Evolutionary conservation across 1,140 invertebrate species (phyloP), one percentile per base, ranked within the genome.

Genomic region (Ceratina australensis): DNA sequence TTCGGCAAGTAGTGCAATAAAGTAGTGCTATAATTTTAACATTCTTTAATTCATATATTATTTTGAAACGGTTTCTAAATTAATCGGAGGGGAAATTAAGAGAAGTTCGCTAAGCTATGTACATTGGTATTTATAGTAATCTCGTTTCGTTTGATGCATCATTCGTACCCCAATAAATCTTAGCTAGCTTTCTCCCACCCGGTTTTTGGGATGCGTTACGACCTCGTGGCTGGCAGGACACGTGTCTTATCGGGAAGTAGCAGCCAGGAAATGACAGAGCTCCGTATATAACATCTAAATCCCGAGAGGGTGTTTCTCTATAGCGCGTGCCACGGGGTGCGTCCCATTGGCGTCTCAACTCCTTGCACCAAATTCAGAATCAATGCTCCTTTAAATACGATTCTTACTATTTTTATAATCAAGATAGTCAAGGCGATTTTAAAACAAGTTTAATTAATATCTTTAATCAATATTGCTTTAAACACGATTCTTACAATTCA

Each of bases 281-380:
- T 67, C 82, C 54, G 74, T 81, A 81, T 79, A 79, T 84, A 81
- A 78, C 82, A 71, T 83, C 78, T 80, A 83, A 85, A 85, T 81
- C 69, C 56, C 50, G 66, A 78, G 81, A 86, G 86, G 82, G 79
- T 80, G 75, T 72, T 68, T 74, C 60, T 54, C 74, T 56, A 66
- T 60, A 80, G 77, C 87, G 81, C 84, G 84, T 88, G 86, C 85
- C 86, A 80, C 80, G 47, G 82, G 85, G 84, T 81, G 80, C 33
- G 59, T 74, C 15, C 33, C 79, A 87, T 75, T 85, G 76, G 79
- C 79, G 82, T 47, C 79, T 42, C 33, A 42, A 7, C 8, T 42
- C 33, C 33, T 10, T 10, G 33, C 10, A 42, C 10, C 33, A 42
- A 42, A 42, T 0, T 42, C 33, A 42, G 33, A 7, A 42, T 42